phyloP scores from a whole-genome alignment of 2,113 vertebrate genomes.

The Trochalopteron elliotii region DNA sequence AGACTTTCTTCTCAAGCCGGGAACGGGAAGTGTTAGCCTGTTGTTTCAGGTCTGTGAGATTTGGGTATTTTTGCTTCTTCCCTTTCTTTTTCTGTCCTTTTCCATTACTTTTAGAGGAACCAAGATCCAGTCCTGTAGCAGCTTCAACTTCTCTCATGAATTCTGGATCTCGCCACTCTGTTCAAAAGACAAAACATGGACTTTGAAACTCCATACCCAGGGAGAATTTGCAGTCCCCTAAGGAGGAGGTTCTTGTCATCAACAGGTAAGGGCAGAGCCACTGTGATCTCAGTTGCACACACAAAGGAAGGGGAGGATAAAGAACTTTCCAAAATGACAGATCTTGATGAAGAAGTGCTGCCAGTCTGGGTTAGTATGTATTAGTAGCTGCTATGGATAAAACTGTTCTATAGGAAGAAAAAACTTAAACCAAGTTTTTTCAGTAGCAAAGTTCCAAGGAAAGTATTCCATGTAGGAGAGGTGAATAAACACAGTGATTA shows the following conservation, averaged over 20 bases:
- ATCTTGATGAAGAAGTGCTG: background rate
- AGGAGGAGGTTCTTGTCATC: background rate
- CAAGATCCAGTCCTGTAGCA: constrained; percentile 85
- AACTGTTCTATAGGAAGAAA: background rate
- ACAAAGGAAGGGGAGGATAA: background rate
- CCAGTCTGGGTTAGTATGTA: background rate
- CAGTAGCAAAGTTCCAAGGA: background rate
- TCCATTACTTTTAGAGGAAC: constrained; percentile 75
- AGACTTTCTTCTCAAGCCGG: constrained; percentile 88
- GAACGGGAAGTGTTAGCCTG: constrained; percentile 81
- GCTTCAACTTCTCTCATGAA: constrained; percentile 92
- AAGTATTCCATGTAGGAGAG: background rate
- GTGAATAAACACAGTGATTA: background rate
- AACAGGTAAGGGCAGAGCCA: background rate
- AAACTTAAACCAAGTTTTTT: background rate
- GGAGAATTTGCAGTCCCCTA: background rate
- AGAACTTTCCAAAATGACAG: background rate
- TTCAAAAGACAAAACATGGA: background rate
- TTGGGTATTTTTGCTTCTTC: constrained; percentile 83
- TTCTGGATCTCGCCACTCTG: constrained; percentile 89
- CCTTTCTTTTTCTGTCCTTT: constrained; percentile 73
- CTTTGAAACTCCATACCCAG: background rate
- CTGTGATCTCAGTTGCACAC: background rate
- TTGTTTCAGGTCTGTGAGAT: constrained; percentile 89
- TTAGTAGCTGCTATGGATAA: background rate